phyloP scores from a whole-genome alignment of 2,113 vertebrate genomes.

The Regulus satrapa region DNA sequence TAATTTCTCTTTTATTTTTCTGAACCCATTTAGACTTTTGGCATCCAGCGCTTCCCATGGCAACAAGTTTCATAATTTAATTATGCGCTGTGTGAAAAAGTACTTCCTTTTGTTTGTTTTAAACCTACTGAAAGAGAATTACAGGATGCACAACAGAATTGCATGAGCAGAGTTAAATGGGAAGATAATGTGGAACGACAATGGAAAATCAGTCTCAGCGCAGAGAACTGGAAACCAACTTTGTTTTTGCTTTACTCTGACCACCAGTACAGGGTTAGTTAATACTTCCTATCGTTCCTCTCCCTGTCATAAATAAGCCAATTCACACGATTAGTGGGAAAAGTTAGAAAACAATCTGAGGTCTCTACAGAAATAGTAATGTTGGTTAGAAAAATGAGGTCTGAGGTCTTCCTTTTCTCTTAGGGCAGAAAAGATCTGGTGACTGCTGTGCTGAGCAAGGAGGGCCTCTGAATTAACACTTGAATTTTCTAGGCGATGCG shows the following conservation, averaged over 20 bases:
- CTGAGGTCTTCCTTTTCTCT: neutral
- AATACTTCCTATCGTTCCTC: conserved; percentile 21
- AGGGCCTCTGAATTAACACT: neutral
- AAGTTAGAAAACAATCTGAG: neutral
- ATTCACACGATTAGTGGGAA: neutral
- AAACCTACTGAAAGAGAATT: conserved; percentile 46
- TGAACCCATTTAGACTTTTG: conserved; percentile 38
- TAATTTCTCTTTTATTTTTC: conserved; percentile 38
- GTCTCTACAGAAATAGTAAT: neutral
- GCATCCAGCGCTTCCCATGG: conserved; percentile 39
- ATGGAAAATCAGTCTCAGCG: conserved; percentile 35
- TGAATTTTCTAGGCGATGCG: neutral
- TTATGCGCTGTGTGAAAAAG: conserved; percentile 38
- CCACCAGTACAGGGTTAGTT: conserved; percentile 13
- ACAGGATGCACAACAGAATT: conserved; percentile 51
- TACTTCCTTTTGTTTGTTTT: conserved; percentile 63
- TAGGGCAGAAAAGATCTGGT: neutral
- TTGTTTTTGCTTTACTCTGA: conserved; percentile 49
- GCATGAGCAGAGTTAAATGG: conserved; percentile 5
- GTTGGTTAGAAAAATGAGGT: neutral
- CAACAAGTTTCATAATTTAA: conserved; percentile 38
- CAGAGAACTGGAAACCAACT: neutral
- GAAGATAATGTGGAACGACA: conserved; percentile 32
- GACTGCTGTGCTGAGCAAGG: neutral
- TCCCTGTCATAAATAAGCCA: conserved; percentile 32